phyloP scores from a whole-genome alignment of 1,140 invertebrate genomes.

The Hirudo medicinalis region DNA sequence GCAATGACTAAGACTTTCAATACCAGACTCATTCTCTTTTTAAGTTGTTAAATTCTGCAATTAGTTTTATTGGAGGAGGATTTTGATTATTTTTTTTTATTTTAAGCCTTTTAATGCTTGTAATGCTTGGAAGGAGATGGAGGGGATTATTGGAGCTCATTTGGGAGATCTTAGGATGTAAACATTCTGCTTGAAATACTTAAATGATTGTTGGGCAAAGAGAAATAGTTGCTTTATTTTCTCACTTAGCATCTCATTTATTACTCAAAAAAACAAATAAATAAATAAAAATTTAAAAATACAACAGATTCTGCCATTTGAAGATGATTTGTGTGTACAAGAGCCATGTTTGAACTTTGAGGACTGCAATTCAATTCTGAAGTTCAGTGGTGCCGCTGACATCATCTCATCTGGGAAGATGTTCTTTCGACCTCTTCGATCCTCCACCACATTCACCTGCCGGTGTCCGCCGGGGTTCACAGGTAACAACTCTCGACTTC shows the following conservation, averaged over 20 bases:
- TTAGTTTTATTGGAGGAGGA: too few species aligned
- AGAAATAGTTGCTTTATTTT: too few species aligned
- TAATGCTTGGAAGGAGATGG: too few species aligned
- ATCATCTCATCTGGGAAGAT: constrained; percentile 83
- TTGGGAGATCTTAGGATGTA: not conserved
- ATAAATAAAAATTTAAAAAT: not conserved
- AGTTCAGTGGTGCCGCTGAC: constrained; percentile 75
- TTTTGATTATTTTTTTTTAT: too few species aligned
- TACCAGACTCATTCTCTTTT: too few species aligned
- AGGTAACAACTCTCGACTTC: constrained; percentile 31
- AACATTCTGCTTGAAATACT: not conserved
- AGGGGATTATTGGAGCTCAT: not conserved
- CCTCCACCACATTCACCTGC: constrained; percentile 84
- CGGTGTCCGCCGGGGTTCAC: constrained; percentile 55
- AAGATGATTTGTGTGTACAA: constrained; percentile 82
- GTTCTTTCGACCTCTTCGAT: constrained; percentile 83
- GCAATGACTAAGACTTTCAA: too few species aligned
- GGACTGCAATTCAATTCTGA: constrained; percentile 75
- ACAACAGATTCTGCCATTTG: constrained; percentile 75
- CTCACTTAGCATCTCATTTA: not conserved
- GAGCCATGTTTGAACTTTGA: constrained; percentile 94
- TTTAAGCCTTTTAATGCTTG: too few species aligned
- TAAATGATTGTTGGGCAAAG: not conserved
- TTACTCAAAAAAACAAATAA: not conserved
- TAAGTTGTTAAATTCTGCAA: too few species aligned